phyloP scores from a whole-genome alignment of 2,888 invertebrate species.

The Catotricha subobsoleta region DNA sequence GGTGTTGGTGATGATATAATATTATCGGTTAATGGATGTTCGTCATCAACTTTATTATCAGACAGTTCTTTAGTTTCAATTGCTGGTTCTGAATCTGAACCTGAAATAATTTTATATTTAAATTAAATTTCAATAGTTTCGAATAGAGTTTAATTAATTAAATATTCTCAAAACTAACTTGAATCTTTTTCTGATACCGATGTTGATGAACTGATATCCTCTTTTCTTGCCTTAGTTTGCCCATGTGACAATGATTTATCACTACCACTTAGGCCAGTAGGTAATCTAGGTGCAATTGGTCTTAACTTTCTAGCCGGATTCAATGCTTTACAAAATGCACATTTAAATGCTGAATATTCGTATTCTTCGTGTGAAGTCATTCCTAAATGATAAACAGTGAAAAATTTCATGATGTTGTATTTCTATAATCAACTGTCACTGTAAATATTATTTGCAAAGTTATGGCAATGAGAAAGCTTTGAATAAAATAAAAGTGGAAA shows the following conservation, averaged over 20 bases:
- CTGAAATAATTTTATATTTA: too few species aligned
- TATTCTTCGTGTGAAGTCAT: conserved; percentile 55
- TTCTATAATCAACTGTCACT: background rate
- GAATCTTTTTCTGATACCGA: conserved; percentile 1
- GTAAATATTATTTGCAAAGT: background rate
- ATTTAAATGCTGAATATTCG: conserved; percentile 64
- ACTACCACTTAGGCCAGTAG: conserved; percentile 2
- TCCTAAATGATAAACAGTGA: conserved; percentile 28
- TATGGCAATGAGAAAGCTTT: background rate
- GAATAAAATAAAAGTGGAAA: too few species aligned
- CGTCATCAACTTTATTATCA: background rate
- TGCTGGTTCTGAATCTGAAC: conserved; percentile 2
- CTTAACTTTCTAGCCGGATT: conserved; percentile 81
- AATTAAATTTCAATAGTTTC: too few species aligned
- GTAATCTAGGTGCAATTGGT: conserved; percentile 50
- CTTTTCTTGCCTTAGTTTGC: too few species aligned
- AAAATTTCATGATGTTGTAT: conserved; percentile 6
- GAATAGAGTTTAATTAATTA: too few species aligned
- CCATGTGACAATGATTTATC: background rate
- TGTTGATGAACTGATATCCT: conserved; percentile 2
- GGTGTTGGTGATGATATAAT: background rate
- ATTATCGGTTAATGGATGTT: too few species aligned
- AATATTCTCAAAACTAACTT: background rate
- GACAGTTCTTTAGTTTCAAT: too few species aligned
- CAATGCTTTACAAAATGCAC: conserved; percentile 73